Evolutionary conservation across 2,797 vertebrate species (phyloP).

Genomic region (Chaetophractus vellerosus): DNA sequence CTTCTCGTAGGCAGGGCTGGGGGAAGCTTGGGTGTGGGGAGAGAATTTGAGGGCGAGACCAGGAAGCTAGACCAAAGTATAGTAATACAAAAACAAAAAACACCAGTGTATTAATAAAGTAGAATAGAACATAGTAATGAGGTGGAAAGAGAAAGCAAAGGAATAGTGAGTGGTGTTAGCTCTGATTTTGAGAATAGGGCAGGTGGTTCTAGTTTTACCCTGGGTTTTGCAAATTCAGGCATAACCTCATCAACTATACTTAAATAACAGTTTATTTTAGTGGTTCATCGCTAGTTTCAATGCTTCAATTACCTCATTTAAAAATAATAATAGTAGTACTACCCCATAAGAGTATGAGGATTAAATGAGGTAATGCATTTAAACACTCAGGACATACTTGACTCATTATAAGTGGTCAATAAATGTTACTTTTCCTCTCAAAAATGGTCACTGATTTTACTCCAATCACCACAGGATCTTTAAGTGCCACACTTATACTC

Average conservation of each 20-base stretch:
- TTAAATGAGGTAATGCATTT: conserved; percentile 10
- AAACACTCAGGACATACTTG: not conserved
- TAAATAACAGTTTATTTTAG: conserved; percentile 25
- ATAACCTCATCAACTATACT: not conserved
- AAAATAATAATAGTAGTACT: conserved; percentile 36
- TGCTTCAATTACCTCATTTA: conserved; percentile 16
- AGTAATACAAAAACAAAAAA: not conserved
- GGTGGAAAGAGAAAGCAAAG: not conserved
- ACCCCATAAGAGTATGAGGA: not conserved
- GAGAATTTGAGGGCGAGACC: not conserved
- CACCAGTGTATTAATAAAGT: not conserved
- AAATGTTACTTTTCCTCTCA: not conserved
- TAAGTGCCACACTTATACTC: not conserved
- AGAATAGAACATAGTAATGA: not conserved
- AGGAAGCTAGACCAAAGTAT: conserved; percentile 17
- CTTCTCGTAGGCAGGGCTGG: conserved; percentile 84
- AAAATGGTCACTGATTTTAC: not conserved
- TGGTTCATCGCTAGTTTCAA: conserved; percentile 20
- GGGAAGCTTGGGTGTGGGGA: conserved; percentile 28
- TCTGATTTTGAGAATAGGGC: conserved; percentile 23
- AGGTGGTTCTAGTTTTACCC: conserved; percentile 7
- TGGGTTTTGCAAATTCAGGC: conserved; percentile 65
- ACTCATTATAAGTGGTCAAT: not conserved
- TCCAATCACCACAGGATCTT: not conserved
- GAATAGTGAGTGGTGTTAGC: not conserved